phyloP scores from a whole-genome alignment of 1,140 invertebrate genomes.

The Heterodera carotae region DNA sequence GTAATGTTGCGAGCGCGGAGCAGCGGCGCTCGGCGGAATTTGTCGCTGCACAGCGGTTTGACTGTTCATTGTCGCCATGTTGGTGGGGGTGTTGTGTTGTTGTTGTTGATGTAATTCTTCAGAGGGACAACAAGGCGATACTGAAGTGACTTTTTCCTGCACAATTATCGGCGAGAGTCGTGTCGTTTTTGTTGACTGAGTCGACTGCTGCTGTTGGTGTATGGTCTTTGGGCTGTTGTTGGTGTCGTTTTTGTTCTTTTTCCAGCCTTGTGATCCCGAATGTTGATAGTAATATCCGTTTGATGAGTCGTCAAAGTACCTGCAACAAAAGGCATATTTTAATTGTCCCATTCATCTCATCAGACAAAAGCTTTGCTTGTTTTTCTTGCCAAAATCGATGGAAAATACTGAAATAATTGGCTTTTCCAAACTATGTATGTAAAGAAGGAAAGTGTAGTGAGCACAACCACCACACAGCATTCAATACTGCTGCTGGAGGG shows the following conservation, averaged over 20 bases:
- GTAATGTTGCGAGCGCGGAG: not conserved
- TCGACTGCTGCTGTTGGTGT: no score
- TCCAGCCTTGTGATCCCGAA: slow-evolving; percentile 39
- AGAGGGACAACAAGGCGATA: no score
- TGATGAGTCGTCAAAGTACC: slow-evolving; percentile 56
- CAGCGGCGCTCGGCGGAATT: not conserved
- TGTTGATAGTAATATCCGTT: slow-evolving; percentile 65
- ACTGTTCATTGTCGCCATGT: slow-evolving; percentile 10
- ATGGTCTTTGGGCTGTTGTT: not conserved
- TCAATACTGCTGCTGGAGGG: not conserved
- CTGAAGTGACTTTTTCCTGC: no score
- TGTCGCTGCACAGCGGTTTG: not conserved
- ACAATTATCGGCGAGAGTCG: no score
- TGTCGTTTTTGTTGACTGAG: no score
- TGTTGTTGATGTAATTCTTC: not conserved
- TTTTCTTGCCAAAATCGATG: not conserved
- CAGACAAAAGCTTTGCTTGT: not conserved
- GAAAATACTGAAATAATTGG: not conserved
- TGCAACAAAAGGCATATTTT: slow-evolving; percentile 39
- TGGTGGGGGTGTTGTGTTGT: not conserved
- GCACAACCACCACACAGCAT: not conserved
- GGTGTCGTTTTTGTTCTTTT: slow-evolving; percentile 16
- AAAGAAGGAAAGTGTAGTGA: not conserved
- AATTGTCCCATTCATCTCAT: not conserved
- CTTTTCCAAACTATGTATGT: not conserved